Evolutionary conservation across 2,888 invertebrate genomes (phyloP).

Genomic region (Mesochorus sp.): DNA sequence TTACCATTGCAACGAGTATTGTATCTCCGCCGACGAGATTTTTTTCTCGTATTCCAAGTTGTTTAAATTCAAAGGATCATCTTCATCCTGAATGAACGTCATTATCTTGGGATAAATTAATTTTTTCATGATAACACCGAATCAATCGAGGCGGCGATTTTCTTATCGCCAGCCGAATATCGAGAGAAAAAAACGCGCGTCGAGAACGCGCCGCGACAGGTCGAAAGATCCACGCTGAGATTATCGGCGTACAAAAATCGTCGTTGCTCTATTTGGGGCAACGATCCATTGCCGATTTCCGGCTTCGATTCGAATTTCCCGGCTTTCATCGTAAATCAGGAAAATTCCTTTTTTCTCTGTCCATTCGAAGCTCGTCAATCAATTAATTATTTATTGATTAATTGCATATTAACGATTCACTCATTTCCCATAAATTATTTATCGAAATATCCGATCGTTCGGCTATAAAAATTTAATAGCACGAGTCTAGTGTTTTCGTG

Average conservation of each 20-base stretch:
- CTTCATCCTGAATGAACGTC: not conserved
- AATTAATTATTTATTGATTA: too few relatives aligned
- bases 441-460: too few relatives aligned
- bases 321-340: not conserved
- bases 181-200: slow-evolving; percentile 8
- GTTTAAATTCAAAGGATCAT: not conserved
- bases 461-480: too few relatives aligned
- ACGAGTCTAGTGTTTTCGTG: too few relatives aligned
- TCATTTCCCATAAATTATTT: too few relatives aligned
- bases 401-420: too few relatives aligned
- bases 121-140: slow-evolving; percentile 45
- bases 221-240: not conserved
- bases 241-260: not conserved
- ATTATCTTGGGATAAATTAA: not conserved
- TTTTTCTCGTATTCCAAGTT: not conserved
- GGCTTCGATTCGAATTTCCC: not conserved
- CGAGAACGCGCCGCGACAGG: slow-evolving; percentile 4
- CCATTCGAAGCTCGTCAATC: too few relatives aligned
- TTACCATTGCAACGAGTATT: too few relatives aligned
- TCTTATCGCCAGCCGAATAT: slow-evolving; percentile 50
- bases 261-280: slow-evolving; percentile 30
- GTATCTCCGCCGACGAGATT: too few relatives aligned
- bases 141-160: slow-evolving; percentile 45
- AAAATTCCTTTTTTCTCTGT: too few relatives aligned
- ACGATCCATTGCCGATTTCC: too few relatives aligned